Base-by-base conservation (phyloP, 1,140 invertebrate species). In the Pectinophora gossypiella region DNA sequence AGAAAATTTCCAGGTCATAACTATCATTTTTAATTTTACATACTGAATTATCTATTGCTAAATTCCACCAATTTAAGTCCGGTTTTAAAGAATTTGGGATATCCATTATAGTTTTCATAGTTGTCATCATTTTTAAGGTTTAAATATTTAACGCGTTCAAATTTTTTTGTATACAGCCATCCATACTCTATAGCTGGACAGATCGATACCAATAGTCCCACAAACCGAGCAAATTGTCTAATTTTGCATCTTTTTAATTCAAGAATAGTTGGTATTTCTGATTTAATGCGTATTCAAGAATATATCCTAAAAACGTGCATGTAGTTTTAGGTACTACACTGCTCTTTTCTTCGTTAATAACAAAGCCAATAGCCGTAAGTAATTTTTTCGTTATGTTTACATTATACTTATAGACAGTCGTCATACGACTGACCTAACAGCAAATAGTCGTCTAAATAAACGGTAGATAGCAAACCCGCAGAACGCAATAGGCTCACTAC, bases 61-160 rank as follows among this genome's bases (percentile, higher is more conserved):
- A 6, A 16, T n/a, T n/a, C 51, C 51, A 52, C 51, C 51, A 52
- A 13, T 13, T 32, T 7, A 52, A 38, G 19, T 52, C 51, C 0
- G 23, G 18, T 3, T 6, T 6, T 19, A 52, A n/a, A 15, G 6
- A 4, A 22, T 6, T 13, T n/a, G 23, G 42, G 13, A 52, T 16
- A 20, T 16, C 6, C 22, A 45, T 32, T 12, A 20, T 32, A 36
- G 19, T 38, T 45, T n/a, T 52, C 18, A 19, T 52, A 45, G 12
- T 52, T 44, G 12, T 45, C 23, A 19, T 44, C 19, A 15, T 20
- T 5, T 36, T 36, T 32, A 36, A 52, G 36, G 15, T 23, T 35
- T 6, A 52, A 15, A 52, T 19, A 52, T 36, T 46, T 45, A 0
- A 7, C 9, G 6, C 51, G 15, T 35, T 53, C 51, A 15, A 53